Evolutionary conservation across 2,888 invertebrate species (phyloP).

Genomic region (Synanthedon myopaeformis): DNA sequence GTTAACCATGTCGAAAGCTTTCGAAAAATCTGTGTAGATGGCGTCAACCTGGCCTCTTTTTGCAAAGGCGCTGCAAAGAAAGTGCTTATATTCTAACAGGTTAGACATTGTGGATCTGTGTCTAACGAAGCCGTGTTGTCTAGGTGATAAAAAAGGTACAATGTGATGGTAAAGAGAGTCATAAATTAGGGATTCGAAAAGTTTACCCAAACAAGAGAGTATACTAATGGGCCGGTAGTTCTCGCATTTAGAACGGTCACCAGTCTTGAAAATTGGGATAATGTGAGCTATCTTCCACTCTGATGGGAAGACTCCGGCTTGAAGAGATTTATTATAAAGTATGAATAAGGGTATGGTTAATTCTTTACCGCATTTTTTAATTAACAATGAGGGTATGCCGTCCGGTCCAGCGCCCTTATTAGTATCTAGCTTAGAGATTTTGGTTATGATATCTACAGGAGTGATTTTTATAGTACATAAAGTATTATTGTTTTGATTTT

Average conservation of each 20-base stretch:
- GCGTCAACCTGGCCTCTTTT: not conserved
- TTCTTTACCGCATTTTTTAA: not conserved
- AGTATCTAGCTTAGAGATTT: too few species aligned
- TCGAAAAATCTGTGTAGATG: constrained; percentile 5
- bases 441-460: too few species aligned
- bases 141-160: constrained; percentile 1
- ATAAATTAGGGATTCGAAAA: constrained; percentile 6
- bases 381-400: too few species aligned
- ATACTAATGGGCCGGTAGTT: constrained; percentile 9
- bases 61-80: constrained; percentile 2
- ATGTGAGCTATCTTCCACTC: constrained; percentile 6
- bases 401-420: too few species aligned
- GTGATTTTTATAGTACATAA: too few species aligned
- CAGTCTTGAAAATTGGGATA: constrained; percentile 6
- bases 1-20: constrained; percentile 9
- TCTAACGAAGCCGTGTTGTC: constrained; percentile 8
- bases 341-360: not conserved
- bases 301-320: constrained; percentile 3
- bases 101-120: constrained; percentile 8
- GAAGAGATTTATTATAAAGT: constrained; percentile 5
- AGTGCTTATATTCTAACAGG: constrained; percentile 5
- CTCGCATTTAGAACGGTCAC: constrained; percentile 1
- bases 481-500: too few species aligned
- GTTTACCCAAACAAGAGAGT: constrained; percentile 4
- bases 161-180: constrained; percentile 1